Base-by-base conservation (phyloP, 2,113 vertebrate species). In the Nothocercus julius region DNA sequence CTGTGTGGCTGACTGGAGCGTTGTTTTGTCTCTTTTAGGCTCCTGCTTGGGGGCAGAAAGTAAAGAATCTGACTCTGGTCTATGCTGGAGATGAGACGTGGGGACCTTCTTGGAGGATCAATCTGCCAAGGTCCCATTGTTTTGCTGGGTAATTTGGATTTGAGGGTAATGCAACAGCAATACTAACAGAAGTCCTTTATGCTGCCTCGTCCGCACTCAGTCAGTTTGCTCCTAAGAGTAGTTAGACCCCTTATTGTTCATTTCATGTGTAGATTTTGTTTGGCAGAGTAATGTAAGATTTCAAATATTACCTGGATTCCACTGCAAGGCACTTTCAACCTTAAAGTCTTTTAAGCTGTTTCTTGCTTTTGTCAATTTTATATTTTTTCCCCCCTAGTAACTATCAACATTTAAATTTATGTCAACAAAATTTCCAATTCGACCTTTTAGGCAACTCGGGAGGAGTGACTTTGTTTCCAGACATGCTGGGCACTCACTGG, bases 41-140 rank as follows among this genome's bases (percentile, higher is more conserved):
- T 32, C 69, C 64, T n/a, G 32, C 20, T 51, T 75, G 80, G 81
- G 51, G 32, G 38, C 90, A 81, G 70, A 92, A 79, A 90, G 59
- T 34, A 66, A 89, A 76, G 19, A 79, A 79, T 56, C 56, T 74
- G 20, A 44, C 20, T 34, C 30, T 12, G 19, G 36, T 53, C 22
- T 22, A 3, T 1, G 11, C 42, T 20, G 36, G 11, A 42, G 22
- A 21, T 40, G 56, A 62, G 30, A 3, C 16, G 44, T 0, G 0
- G 19, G 32, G 42, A 3, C 81, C 63, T 11, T 77, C 4, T 51
- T 59, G 45, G 51, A 85, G 66, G 51, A 25, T 14, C 51, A 53
- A 25, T 22, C 25, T 85, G 28, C 13, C 4, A 1, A 47, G 16
- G 14, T 22, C 7, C 40, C n/a, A 25, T 28, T 58, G 77, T 34